Percentiles rank a stretch among this genome's conserved stretches.
phyloP scores from a whole-genome alignment of 2,113 vertebrate genomes.

The Etheostoma spectabile region DNA sequence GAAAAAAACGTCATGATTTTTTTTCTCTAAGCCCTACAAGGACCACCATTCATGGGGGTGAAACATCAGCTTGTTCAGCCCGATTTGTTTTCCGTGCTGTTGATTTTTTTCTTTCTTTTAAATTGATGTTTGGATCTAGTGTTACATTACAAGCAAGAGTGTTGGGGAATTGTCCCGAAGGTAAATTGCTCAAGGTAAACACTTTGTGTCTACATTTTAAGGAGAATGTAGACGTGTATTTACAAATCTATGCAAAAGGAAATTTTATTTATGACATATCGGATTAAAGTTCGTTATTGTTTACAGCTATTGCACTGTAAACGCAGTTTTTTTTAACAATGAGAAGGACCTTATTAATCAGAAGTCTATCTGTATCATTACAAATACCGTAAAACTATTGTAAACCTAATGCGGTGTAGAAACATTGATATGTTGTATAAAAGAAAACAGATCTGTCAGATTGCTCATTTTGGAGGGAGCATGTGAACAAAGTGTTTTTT shows the following conservation, averaged over 20 bases:
- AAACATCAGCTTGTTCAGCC: slow-evolving; percentile 89
- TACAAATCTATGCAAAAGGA: slow-evolving; percentile 94
- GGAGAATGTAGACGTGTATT: slow-evolving; percentile 92
- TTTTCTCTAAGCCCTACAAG: slow-evolving; percentile 87
- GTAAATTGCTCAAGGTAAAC: slow-evolving; percentile 86
- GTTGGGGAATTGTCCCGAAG: slow-evolving; percentile 83
- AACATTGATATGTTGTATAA: slow-evolving; percentile 95
- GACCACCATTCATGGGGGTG: slow-evolving; percentile 89
- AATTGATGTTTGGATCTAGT: slow-evolving; percentile 89
- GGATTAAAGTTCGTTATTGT: slow-evolving; percentile 95
- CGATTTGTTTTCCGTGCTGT: slow-evolving; percentile 72
- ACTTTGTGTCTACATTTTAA: slow-evolving; percentile 89
- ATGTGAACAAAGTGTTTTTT: slow-evolving; percentile 80
- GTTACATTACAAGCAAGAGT: slow-evolving; percentile 89
- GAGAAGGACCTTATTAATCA: slow-evolving; percentile 95
- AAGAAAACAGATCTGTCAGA: slow-evolving; percentile 73
- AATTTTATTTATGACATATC: slow-evolving; percentile 99
- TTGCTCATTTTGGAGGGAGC: slow-evolving; percentile 78
- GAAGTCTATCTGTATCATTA: slow-evolving; percentile 95
- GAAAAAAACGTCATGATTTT: slow-evolving; percentile 66
- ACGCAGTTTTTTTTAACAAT: slow-evolving; percentile 97
- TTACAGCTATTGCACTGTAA: slow-evolving; percentile 99
- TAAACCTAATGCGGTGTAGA: slow-evolving; percentile 94
- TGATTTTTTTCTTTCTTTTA: slow-evolving; percentile 64
- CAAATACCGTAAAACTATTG: slow-evolving; percentile 91